phyloP scores from a whole-genome alignment of 2,888 invertebrate species.

The Drosophila meridiana region DNA sequence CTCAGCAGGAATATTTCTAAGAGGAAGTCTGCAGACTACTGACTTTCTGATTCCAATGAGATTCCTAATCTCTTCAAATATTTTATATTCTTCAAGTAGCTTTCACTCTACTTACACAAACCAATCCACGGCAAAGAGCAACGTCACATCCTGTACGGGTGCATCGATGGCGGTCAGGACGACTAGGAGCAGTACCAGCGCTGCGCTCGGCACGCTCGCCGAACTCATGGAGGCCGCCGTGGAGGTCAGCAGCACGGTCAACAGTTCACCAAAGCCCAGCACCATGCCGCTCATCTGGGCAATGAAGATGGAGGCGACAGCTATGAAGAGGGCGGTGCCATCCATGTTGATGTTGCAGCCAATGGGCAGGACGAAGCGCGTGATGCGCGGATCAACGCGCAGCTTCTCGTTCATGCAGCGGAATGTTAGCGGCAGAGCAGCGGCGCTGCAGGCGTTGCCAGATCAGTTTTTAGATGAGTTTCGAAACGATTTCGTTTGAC shows the following conservation, averaged over 20 bases:
- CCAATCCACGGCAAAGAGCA: conserved; percentile 95
- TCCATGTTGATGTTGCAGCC: conserved; percentile 98
- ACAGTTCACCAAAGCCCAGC: conserved; percentile 92
- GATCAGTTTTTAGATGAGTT: conserved; percentile 18
- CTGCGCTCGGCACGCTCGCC: conserved; percentile 94
- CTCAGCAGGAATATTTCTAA: no score
- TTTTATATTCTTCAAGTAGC: no score
- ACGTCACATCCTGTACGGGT: conserved; percentile 92
- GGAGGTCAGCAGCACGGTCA: conserved; percentile 93
- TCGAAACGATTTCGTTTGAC: conserved; percentile 16
- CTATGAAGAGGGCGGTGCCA: conserved; percentile 94
- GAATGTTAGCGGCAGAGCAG: conserved; percentile 95
- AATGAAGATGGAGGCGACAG: conserved; percentile 94
- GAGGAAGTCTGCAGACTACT: no score
- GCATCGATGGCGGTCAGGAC: conserved; percentile 93
- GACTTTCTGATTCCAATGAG: no score
- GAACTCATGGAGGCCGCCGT: conserved; percentile 95
- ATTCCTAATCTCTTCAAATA: no score
- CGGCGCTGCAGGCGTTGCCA: conserved; percentile 87
- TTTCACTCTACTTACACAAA: conserved; percentile 90
- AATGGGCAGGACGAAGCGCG: conserved; percentile 94
- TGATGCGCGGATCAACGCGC: conserved; percentile 92
- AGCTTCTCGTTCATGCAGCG: conserved; percentile 94
- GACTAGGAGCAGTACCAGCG: conserved; percentile 92
- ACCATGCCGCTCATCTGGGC: conserved; percentile 94